Conservation (phyloP, 1,140 invertebrate species). For the Vanessa tameamea region DNA sequence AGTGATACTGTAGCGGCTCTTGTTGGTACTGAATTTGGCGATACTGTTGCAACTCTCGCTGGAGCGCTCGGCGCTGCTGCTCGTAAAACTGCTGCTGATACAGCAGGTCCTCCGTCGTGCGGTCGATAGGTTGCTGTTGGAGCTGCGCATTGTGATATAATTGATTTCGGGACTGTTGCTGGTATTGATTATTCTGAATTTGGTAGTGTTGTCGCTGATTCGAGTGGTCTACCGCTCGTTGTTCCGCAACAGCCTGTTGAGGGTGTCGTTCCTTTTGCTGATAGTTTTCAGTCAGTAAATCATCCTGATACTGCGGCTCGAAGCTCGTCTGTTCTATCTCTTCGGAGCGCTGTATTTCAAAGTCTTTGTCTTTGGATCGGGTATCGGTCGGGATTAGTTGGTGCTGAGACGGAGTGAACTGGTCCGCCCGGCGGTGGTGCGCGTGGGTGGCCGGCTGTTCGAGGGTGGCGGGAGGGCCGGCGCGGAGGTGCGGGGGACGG, state of each 20-base stretch:
- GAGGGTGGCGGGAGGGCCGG: slow-evolving; percentile 54
- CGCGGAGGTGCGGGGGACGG: slow-evolving; percentile 58
- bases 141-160: slow-evolving; percentile 25
- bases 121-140: background rate
- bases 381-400: slow-evolving; percentile 50
- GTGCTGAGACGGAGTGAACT: slow-evolving; percentile 50
- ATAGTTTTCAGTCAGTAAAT: background rate
- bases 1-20: slow-evolving; percentile 45
- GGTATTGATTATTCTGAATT: slow-evolving; percentile 32
- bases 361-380: slow-evolving; percentile 44
- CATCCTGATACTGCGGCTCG: background rate
- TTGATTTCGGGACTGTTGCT: slow-evolving; percentile 23
- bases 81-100: slow-evolving; percentile 56
- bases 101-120: slow-evolving; percentile 47
- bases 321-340: slow-evolving; percentile 16
- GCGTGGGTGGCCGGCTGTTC: slow-evolving; percentile 52
- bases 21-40: slow-evolving; percentile 37
- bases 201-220: background rate
- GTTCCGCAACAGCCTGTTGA: background rate
- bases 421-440: slow-evolving; percentile 66
- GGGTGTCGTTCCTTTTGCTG: background rate
- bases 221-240: background rate
- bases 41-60: slow-evolving; percentile 43
- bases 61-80: slow-evolving; percentile 45
- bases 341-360: slow-evolving; percentile 31